Evolutionary conservation across 2,888 invertebrate species (phyloP).

Genomic region (Patella depressa): DNA sequence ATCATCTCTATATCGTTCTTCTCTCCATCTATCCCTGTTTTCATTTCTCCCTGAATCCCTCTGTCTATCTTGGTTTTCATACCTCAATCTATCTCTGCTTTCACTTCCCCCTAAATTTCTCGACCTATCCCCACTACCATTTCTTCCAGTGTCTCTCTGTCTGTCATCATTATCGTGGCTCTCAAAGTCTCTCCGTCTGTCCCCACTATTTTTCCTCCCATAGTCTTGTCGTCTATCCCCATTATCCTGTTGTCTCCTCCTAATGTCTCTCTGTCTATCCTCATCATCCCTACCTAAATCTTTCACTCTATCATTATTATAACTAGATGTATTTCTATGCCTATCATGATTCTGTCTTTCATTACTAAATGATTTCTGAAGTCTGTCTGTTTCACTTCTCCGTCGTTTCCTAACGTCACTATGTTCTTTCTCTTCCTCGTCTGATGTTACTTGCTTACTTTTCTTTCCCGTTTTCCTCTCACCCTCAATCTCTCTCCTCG

Average conservation of each 20-base stretch:
- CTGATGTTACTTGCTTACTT: slow-evolving; percentile 3
- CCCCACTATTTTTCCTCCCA: slow-evolving; percentile 14
- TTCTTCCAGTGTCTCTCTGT: slow-evolving; percentile 22
- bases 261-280: slow-evolving; percentile 9
- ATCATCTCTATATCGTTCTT: slow-evolving; percentile 3
- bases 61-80: slow-evolving; percentile 17
- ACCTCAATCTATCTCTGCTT: background rate
- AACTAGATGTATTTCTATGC: background rate
- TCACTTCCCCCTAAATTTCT: slow-evolving; percentile 1
- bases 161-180: background rate
- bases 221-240: slow-evolving; percentile 15
- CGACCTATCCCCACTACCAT: slow-evolving; percentile 13
- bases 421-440: background rate
- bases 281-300: slow-evolving; percentile 18
- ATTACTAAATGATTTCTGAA: too few relatives aligned
- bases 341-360: slow-evolving; percentile 2
- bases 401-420: background rate
- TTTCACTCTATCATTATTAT: background rate
- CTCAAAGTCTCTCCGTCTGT: background rate
- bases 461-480: slow-evolving; percentile 14
- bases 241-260: slow-evolving; percentile 10
- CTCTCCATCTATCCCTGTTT: slow-evolving; percentile 11
- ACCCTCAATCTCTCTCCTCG: slow-evolving; percentile 18
- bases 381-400: background rate
- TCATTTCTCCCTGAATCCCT: slow-evolving; percentile 17